Evolutionary conservation across 2,888 invertebrate genomes (phyloP).

Genomic region (Leptinotarsa tumamoca): DNA sequence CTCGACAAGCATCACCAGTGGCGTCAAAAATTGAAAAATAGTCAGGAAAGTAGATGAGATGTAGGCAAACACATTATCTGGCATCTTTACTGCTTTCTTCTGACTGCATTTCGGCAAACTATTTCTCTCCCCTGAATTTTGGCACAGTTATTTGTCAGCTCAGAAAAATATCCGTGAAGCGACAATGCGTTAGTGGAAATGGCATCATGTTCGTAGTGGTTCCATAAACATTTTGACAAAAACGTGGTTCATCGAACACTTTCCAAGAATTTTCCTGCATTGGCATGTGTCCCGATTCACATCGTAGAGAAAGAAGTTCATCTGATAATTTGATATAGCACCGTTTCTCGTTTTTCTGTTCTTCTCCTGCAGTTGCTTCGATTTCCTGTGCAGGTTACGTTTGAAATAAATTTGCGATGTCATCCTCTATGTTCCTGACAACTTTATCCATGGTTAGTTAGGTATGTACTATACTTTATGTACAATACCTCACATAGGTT

Average conservation of each 20-base stretch:
- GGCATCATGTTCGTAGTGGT: too few species aligned
- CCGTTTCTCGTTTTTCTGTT: too few species aligned
- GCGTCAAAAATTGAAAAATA: background rate
- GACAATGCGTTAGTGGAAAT: too few species aligned
- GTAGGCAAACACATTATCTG: background rate
- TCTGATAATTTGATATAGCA: background rate
- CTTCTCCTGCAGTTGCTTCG: too few species aligned
- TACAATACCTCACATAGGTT: too few species aligned
- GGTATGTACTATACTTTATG: too few species aligned
- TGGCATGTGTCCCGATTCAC: background rate
- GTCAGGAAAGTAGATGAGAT: background rate
- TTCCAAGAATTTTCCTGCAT: background rate
- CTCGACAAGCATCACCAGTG: background rate
- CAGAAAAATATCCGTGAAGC: too few species aligned
- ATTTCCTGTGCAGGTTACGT: too few species aligned
- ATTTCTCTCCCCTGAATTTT: background rate
- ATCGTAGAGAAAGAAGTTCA: background rate
- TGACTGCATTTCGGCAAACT: background rate
- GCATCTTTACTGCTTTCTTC: background rate
- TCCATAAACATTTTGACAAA: too few species aligned
- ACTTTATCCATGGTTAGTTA: too few species aligned
- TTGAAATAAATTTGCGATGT: too few species aligned
- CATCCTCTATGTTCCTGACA: too few species aligned
- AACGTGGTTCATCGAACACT: background rate
- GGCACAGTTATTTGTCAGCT: background rate